phyloP scores from a whole-genome alignment of 2,888 invertebrate genomes.

The Meandrusa payeni region DNA sequence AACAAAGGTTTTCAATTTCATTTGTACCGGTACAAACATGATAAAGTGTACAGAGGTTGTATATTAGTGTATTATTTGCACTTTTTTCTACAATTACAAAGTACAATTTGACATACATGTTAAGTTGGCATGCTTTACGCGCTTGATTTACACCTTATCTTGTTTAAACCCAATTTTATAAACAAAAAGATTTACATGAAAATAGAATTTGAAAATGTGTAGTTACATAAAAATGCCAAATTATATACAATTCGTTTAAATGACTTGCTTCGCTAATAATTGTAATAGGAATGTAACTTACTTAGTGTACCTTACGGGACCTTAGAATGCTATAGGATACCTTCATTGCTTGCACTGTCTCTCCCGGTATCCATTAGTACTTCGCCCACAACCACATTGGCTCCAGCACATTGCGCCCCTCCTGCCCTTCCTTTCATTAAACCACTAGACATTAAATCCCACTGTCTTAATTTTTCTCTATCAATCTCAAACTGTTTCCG shows the following conservation, averaged over 20 bases:
- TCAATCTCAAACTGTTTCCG: constrained; percentile 84
- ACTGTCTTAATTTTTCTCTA: constrained; percentile 91
- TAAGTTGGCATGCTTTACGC: constrained; percentile 52
- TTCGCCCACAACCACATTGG: constrained; percentile 55
- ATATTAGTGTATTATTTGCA: constrained; percentile 45
- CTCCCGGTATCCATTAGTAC: constrained; percentile 65
- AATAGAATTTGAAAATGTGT: constrained; percentile 20
- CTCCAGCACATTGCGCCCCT: constrained; percentile 62
- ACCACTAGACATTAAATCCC: constrained; percentile 94
- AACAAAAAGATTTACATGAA: constrained; percentile 29
- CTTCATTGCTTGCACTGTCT: constrained; percentile 74
- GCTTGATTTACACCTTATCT: constrained; percentile 62
- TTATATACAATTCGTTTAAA: constrained; percentile 52
- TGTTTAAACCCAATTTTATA: constrained; percentile 50
- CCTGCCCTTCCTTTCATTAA: constrained; percentile 78
- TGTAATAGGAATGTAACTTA: constrained; percentile 67
- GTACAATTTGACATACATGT: constrained; percentile 47
- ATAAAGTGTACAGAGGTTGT: constrained; percentile 53
- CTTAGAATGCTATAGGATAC: constrained; percentile 75
- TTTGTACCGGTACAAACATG: constrained; percentile 47
- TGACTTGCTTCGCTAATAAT: constrained; percentile 68
- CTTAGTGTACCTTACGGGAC: constrained; percentile 70
- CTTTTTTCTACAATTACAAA: constrained; percentile 31
- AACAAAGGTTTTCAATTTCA: background rate
- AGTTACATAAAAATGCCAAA: constrained; percentile 49